Base-by-base conservation (phyloP, 2,888 invertebrate species). In the Ethmia dodecea region DNA sequence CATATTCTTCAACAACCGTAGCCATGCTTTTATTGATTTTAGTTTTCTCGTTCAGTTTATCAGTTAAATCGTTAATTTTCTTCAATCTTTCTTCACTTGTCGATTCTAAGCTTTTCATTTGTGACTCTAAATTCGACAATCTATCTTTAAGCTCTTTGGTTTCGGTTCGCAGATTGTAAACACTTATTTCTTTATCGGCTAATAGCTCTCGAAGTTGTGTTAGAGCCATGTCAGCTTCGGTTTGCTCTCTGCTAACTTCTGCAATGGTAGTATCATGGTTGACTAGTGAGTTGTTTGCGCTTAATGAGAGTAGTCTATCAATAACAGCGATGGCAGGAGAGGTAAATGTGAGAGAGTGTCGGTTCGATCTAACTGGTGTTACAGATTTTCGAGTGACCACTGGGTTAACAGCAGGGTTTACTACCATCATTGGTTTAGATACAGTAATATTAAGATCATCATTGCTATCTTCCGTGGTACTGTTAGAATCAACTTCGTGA, bases 1-100 rank as follows among this genome's bases (percentile, higher is more conserved):
- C 93, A 77, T 93, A 94, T 57, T 93, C 93, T 59, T 91, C 90
- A 55, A 94, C 90, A 29, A 93, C 91, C 49, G 88, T 86, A 53
- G 92, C 92, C 78, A 89, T 77, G 53, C 87, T 86, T 54, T 73
- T 77, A 62, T 89, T 86, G 37, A 73, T 61, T 70, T 68, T 84
- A 13, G 65, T 84, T 47, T 80, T 84, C 46, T 86, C 81, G 16
- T 54, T 45, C 9, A 87, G 57, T 34, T 57, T 75, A 50, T 60
- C 76, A 60, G 55, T 86, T 47, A 86, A 55, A 22, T 69, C 66
- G 29, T 77, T 80, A 8, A 84, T 65, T 43, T 74, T 83, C 33
- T 60, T 63, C 29, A 81, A 49, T 43, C 78, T 69, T 10, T 63
- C 62, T 39, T 70, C 63, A 37, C 73, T 68, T 45, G 74, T 74